Base-by-base conservation (phyloP, 2,888 invertebrate species). In the Patella ulyssiponensis region DNA sequence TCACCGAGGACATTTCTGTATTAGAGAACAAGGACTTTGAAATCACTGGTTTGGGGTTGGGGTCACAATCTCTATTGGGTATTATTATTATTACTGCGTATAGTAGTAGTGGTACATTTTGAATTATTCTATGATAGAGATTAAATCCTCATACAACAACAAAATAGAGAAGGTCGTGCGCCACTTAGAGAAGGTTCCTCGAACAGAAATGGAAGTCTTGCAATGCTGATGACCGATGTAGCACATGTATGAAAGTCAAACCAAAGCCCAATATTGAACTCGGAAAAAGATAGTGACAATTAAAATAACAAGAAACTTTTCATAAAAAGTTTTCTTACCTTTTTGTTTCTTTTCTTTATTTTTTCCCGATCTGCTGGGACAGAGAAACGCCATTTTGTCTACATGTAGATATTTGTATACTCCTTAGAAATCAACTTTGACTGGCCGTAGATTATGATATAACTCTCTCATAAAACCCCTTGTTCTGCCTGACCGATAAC, bases 301-400 rank as follows among this genome's bases (percentile, higher is more conserved):
- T 20, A 20, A 64, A 20, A 20, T n/a, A 64, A 64, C 7, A 12
- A 0, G 7, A 20, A 11, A 20, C 7, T 14, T 14, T 20, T 23
- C 20, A 2, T 58, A 15, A 33, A 70, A 11, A 14, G 17, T 5
- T 7, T 17, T 20, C 71, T 74, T 79, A 81, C 81, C 82, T 81
- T 77, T 81, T 53, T 75, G 73, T 80, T 79, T 83, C n/a, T 82
- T 80, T 75, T 82, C 83, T 27, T 74, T 81, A 71, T 82, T 78
- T 72, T 77, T 74, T 23, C 86, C 86, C 14, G 84, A 74, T 70
- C 86, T 79, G 75, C 85, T 87, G 56, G 86, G 86, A 77, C 86
- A 87, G 2, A 87, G 80, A 76, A 87, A 87, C 58, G 86, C 86
- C 86, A 87, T 87, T 33, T 71, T 71, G 20, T 14, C 23, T 27